A percentile compares a stretch with the other conserved stretches of the same genome.
phyloP scores from a whole-genome alignment of 2,888 invertebrate species.

The Harpagoxenus sublaevis region DNA sequence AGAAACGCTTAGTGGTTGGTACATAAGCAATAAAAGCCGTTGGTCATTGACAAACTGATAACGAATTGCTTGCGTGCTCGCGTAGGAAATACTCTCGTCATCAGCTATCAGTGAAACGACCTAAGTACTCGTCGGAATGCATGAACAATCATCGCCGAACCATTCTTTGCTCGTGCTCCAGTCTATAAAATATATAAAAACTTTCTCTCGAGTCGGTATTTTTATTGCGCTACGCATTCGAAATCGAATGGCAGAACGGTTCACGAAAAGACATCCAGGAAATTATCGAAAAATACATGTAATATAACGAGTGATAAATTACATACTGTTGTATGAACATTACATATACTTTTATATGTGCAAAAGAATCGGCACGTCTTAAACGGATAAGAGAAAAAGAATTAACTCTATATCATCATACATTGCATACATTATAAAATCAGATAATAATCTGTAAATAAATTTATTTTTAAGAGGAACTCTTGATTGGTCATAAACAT shows the following conservation, averaged over 20 bases:
- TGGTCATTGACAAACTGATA: conserved; percentile 60
- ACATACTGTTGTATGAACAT: background rate
- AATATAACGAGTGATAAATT: background rate
- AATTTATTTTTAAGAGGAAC: background rate
- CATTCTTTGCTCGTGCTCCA: conserved; percentile 15
- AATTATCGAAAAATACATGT: background rate
- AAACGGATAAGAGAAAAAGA: background rate
- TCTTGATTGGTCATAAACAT: background rate
- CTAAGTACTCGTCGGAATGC: conserved; percentile 49
- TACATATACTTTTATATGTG: background rate
- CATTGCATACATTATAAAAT: conserved; percentile 6
- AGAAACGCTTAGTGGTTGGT: conserved; percentile 37
- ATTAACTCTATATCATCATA: background rate
- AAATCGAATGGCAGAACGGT: background rate
- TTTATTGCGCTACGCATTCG: background rate
- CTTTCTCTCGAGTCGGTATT: conserved; percentile 28
- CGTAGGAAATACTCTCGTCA: conserved; percentile 36
- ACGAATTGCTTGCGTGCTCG: conserved; percentile 15
- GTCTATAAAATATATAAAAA: conserved; percentile 36
- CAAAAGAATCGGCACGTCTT: background rate
- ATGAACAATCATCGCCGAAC: conserved; percentile 35
- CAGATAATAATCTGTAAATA: background rate
- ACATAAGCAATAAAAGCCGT: conserved; percentile 24
- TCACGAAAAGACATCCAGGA: background rate
- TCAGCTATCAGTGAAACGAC: conserved; percentile 54